Conservation (phyloP, 2,113 vertebrate genomes). For the Nibea coibor region DNA sequence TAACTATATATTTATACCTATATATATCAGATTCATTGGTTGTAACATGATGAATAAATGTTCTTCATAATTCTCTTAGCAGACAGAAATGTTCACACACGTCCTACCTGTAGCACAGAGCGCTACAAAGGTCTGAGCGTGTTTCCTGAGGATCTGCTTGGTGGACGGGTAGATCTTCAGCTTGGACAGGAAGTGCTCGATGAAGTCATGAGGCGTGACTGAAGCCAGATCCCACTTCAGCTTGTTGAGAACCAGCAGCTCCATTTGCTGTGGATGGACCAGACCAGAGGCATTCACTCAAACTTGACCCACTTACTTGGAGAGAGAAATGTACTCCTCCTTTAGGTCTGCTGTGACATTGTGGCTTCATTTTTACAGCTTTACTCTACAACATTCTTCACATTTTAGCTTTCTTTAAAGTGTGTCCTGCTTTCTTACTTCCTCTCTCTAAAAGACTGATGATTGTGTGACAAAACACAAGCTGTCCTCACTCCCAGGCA, state of each 20-base stretch:
- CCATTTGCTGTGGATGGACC: slow-evolving; percentile 91
- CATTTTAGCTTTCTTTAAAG: too few relatives aligned
- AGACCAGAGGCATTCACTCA: slow-evolving; percentile 57
- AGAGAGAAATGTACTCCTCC: background rate
- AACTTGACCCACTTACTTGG: background rate
- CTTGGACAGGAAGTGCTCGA: slow-evolving; percentile 98
- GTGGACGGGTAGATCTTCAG: slow-evolving; percentile 91
- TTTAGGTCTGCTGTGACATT: background rate
- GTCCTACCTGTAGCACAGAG: slow-evolving; percentile 96
- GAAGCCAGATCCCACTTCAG: slow-evolving; percentile 99
- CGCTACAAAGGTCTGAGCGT: slow-evolving; percentile 97
- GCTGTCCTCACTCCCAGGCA: background rate
- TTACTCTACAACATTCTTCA: too few relatives aligned
- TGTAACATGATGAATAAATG: background rate
- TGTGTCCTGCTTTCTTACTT: background rate
- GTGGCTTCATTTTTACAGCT: too few relatives aligned
- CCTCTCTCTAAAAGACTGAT: background rate
- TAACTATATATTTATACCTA: background rate
- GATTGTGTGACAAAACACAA: too few relatives aligned
- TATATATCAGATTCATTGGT: too few relatives aligned
- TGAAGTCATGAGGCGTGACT: slow-evolving; percentile 97
- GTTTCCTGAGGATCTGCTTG: slow-evolving; percentile 96
- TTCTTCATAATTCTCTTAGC: background rate
- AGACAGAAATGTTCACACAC: background rate
- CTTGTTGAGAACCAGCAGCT: slow-evolving; percentile 96